Evolutionary conservation across 2,797 vertebrate species (phyloP).

Genomic region (Acanthurus lineatus): DNA sequence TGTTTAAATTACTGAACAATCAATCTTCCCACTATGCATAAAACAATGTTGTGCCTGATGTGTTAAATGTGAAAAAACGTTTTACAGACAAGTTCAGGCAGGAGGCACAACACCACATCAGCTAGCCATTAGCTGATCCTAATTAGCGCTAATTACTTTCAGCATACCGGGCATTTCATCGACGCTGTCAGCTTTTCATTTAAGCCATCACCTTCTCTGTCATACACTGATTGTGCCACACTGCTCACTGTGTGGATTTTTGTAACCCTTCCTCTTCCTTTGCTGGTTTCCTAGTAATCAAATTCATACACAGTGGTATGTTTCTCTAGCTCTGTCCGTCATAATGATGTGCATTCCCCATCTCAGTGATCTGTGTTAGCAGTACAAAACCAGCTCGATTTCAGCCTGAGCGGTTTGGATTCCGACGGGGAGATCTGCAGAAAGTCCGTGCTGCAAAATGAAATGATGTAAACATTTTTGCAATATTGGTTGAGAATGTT

Average conservation of each 20-base stretch:
- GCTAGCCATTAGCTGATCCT: constrained; percentile 46
- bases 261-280: neutral
- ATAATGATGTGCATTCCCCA: constrained; percentile 20
- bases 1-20: constrained; percentile 18
- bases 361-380: constrained; percentile 11
- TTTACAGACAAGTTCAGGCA: constrained; percentile 13
- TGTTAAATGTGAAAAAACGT: constrained; percentile 15
- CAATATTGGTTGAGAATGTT: constrained; percentile 5
- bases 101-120: constrained; percentile 35
- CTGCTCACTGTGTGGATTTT: constrained; percentile 36
- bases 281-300: constrained; percentile 38
- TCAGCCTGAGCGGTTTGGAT: constrained; percentile 28
- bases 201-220: constrained; percentile 47
- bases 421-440: neutral
- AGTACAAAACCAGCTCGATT: neutral
- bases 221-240: constrained; percentile 40
- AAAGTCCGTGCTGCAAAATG: constrained; percentile 10
- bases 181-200: constrained; percentile 62
- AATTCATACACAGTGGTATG: constrained; percentile 7
- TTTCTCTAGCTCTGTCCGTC: constrained; percentile 23
- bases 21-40: neutral
- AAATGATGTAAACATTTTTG: constrained; percentile 33
- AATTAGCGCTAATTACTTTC: constrained; percentile 60
- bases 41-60: neutral
- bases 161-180: constrained; percentile 52